phyloP scores from a whole-genome alignment of 2,113 vertebrate species.

The Gasterosteus nipponicus region DNA sequence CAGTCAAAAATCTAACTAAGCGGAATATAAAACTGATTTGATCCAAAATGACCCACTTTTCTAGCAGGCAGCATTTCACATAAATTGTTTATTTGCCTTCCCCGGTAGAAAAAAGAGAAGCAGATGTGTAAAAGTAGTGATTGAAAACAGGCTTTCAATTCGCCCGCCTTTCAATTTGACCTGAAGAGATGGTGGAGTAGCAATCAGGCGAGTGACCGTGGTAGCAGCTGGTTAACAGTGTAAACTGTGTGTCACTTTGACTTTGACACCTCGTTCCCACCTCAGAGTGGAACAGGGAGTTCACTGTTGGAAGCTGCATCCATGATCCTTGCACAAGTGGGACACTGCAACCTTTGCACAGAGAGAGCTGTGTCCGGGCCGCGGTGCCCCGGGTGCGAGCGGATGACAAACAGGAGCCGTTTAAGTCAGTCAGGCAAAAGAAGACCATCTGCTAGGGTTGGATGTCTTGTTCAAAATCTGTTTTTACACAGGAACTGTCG shows the following conservation, averaged over 20 bases:
- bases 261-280: conserved; percentile 42
- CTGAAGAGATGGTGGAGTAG: conserved; percentile 17
- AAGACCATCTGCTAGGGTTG: conserved; percentile 39
- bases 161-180: conserved; percentile 20
- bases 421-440: conserved; percentile 38
- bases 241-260: conserved; percentile 17
- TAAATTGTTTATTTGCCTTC: conserved; percentile 22
- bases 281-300: conserved; percentile 16
- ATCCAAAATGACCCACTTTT: conserved; percentile 27
- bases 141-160: conserved; percentile 19
- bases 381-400: conserved; percentile 6
- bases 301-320: background rate
- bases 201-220: conserved; percentile 8
- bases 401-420: conserved; percentile 22
- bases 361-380: conserved; percentile 28
- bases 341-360: conserved; percentile 35
- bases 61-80: background rate
- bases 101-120: conserved; percentile 6
- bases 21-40: conserved; percentile 14
- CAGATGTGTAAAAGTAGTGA: background rate
- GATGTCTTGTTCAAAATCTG: background rate
- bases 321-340: conserved; percentile 4
- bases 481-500: conserved; percentile 19
- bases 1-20: conserved; percentile 16
- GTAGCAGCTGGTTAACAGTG: conserved; percentile 12